Evolutionary conservation across 2,888 invertebrate genomes (phyloP), one percentile per base, ranked within the genome.

Genomic region (Leucania comma): DNA sequence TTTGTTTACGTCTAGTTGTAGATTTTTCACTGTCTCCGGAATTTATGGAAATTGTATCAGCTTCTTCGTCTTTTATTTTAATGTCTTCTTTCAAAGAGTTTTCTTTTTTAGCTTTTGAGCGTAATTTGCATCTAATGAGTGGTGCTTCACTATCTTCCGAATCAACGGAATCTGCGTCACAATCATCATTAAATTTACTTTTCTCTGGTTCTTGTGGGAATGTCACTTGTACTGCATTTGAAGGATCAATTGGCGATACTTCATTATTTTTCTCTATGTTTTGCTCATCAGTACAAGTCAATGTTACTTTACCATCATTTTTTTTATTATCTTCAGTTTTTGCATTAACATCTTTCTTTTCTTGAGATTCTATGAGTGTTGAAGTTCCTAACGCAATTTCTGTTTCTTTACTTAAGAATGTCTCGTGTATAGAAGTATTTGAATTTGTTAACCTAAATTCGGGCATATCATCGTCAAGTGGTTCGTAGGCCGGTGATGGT

Each of bases 21-120:
- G 90, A 88, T 46, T 87, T 82, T 67, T 91, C 91, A 56, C 89
- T 90, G 24, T 87, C 88, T 68, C 82, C 82, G 1, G 87, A 87
- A 70, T 86, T 85, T 14, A 86, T 79, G 2, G 89, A 87, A 10
- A 83, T 78, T 14, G 81, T 88, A 58, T 91, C 90, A 4, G 68
- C 79, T 12, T 82, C 86, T 64, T 90, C 89, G 1, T 79, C 79
- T 62, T 87, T 88, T 20, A 84, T 71, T 67, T 84, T 86, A 38
- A 51, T 50, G 5, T 53, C 58, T 48, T 78, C 78, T 69, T 73
- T 80, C 1, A 81, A 53, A 14, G 51, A 35, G 46, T 80, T 83
- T 68, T 81, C 74, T 61, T 75, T 83, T 53, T 69, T 74, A 10
- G 68, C 50, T 17, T 81, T 83, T 32, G 86, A 82, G 14, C 87